These are phyloP conservation scores for Rhea pennata DNA, from an alignment of 2,113 vertebrate genomes.

Conservation along the genomic window DNA sequence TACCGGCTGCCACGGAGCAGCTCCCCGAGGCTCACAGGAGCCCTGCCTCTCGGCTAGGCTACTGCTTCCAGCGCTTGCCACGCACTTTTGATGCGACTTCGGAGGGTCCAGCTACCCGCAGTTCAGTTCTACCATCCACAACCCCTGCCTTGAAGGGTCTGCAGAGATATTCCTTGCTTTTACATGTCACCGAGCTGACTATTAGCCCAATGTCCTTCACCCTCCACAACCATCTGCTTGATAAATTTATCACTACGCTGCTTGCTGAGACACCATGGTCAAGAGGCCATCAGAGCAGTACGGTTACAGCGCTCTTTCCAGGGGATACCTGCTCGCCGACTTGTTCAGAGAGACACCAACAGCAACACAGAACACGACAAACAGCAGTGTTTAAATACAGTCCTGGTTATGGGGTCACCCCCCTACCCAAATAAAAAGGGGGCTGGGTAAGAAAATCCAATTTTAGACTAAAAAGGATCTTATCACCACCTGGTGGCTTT, in stretches of 20 bases:
- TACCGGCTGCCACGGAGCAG: rapidly evolving
- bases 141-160: rapidly evolving
- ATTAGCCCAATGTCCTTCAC: neutral
- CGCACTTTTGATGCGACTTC: neutral
- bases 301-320: rapidly evolving
- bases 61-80: neutral
- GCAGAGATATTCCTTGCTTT: no score
- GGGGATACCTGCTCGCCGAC: neutral
- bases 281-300: neutral
- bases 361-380: rapidly evolving
- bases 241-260: no score
- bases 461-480: neutral
- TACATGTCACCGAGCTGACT: no score
- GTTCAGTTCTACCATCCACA: rapidly evolving
- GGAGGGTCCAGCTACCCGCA: neutral
- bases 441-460: neutral
- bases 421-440: no score
- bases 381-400: neutral
- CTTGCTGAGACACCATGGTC: rapidly evolving
- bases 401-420: no score
- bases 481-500: constrained; percentile 25
- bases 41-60: no score
- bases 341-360: rapidly evolving
- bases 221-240: neutral
- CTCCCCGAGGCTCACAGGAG: neutral